Conservation (phyloP, 1,140 invertebrate genomes). For the Drosophila sproati region DNA sequence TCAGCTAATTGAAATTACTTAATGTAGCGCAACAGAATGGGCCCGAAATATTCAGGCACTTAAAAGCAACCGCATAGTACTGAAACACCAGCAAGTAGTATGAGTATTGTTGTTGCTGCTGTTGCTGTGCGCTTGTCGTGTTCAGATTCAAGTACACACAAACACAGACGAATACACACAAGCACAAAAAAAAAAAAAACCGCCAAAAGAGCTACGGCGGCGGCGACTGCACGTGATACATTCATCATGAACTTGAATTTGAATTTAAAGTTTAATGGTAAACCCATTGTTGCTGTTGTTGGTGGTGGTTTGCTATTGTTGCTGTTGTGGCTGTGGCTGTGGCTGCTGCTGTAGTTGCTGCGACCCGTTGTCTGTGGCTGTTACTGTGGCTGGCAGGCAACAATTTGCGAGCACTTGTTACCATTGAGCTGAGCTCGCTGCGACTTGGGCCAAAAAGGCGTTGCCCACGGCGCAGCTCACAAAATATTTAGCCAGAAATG, state of each 20-base stretch:
- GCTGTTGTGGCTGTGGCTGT: constrained; percentile 4
- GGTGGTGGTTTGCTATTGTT: constrained; percentile 18
- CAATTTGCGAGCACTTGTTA: constrained; percentile 75
- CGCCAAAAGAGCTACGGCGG: constrained; percentile 55
- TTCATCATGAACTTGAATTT: constrained; percentile 85
- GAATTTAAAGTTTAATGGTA: constrained; percentile 84
- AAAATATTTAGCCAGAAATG: constrained; percentile 45
- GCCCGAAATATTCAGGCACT: constrained; percentile 33
- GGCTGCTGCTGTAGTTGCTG: constrained; percentile 9
- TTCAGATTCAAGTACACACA: constrained; percentile 43
- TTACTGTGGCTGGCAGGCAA: constrained; percentile 43
- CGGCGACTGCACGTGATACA: constrained; percentile 81
- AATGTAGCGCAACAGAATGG: constrained; percentile 24
- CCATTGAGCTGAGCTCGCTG: constrained; percentile 45
- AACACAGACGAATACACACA: constrained; percentile 18
- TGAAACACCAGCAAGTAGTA: constrained; percentile 12
- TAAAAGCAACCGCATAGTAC: constrained; percentile 5
- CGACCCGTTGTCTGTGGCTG: not conserved
- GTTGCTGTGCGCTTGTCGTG: constrained; percentile 30
- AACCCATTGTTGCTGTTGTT: constrained; percentile 62
- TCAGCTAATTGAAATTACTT: constrained; percentile 19
- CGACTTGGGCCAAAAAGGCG: constrained; percentile 21
- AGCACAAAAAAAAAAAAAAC: constrained; percentile 39
- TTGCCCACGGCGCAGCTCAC: constrained; percentile 33
- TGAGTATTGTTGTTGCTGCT: not conserved